A percentile compares a stretch with the other conserved stretches of the same genome.
Evolutionary conservation across 2,113 vertebrate species (phyloP).

Genomic region (Nesogale talazaci): DNA sequence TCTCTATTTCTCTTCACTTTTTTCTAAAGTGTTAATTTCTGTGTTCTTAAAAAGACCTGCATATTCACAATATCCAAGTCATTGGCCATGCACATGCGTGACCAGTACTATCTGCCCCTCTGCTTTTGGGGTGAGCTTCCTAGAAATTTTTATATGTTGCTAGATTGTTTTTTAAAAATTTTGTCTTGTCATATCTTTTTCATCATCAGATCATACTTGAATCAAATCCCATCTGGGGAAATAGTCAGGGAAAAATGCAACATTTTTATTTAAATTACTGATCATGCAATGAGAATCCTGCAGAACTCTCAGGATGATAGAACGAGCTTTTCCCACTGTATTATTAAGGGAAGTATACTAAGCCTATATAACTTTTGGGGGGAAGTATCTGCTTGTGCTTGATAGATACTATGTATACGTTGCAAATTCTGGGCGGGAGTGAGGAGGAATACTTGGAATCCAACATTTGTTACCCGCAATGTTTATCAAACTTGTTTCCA

Average conservation of each 20-base stretch:
- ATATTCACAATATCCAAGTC: not conserved
- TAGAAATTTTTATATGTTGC: not conserved
- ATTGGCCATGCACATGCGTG: not conserved
- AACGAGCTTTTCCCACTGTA: not conserved
- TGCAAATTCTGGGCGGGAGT: not conserved
- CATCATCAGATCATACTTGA: not conserved
- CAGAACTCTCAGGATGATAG: not conserved
- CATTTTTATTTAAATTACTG: constrained; percentile 21
- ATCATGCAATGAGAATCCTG: not conserved
- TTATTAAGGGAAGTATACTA: not conserved
- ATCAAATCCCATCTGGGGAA: not conserved
- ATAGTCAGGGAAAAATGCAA: not conserved
- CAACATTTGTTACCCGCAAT: not conserved
- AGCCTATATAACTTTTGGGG: not conserved
- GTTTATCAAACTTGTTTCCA: not conserved
- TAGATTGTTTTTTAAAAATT: not conserved
- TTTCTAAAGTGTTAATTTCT: constrained; percentile 9
- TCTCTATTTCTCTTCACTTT: constrained; percentile 7
- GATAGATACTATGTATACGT: not conserved
- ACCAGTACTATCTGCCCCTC: not conserved
- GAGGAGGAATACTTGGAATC: constrained; percentile 5
- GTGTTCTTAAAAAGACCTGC: not conserved
- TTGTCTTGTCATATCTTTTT: not conserved
- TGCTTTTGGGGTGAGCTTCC: not conserved
- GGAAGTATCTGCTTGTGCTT: not conserved